Percentiles rank a stretch among this genome's conserved stretches.
Conservation (phyloP, 2,113 vertebrate species). For the Tylochromis polylepis region DNA sequence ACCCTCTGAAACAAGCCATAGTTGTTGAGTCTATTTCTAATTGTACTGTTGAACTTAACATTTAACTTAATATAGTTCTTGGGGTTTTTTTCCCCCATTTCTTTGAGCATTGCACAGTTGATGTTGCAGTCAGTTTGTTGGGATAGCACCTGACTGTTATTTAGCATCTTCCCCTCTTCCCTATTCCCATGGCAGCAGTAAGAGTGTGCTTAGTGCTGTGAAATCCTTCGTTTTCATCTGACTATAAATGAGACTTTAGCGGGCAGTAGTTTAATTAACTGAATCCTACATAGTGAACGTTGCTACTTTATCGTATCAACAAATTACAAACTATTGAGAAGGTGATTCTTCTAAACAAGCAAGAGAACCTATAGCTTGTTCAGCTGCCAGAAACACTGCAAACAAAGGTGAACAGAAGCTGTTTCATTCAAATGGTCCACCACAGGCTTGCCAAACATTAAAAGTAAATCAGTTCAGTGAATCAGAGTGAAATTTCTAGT, state of each 20-base stretch:
- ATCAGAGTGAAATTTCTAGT: neutral
- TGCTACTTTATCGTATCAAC: neutral
- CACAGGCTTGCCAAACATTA: neutral
- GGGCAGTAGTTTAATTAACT: neutral
- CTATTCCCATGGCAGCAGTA: too few species aligned
- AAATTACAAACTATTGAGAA: neutral
- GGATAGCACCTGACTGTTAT: too few species aligned
- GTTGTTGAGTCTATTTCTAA: too few species aligned
- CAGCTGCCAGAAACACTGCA: neutral
- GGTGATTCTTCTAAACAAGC: neutral
- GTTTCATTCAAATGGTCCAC: neutral
- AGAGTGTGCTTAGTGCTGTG: neutral
- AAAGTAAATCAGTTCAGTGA: neutral
- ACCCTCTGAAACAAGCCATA: too few species aligned
- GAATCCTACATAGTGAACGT: neutral
- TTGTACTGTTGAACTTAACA: too few species aligned
- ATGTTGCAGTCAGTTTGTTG: too few species aligned
- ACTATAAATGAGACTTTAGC: too few species aligned
- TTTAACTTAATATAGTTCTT: too few species aligned
- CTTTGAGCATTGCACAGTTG: too few species aligned
- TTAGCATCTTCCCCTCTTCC: too few species aligned
- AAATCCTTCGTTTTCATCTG: neutral
- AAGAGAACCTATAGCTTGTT: neutral
- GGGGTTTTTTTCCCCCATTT: too few species aligned
- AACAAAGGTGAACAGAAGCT: neutral